Percentiles rank a stretch among this genome's conserved stretches.
These are phyloP conservation scores for Gobio gobio DNA, from an alignment of 2,113 vertebrate species.

Conservation along the genomic window DNA sequence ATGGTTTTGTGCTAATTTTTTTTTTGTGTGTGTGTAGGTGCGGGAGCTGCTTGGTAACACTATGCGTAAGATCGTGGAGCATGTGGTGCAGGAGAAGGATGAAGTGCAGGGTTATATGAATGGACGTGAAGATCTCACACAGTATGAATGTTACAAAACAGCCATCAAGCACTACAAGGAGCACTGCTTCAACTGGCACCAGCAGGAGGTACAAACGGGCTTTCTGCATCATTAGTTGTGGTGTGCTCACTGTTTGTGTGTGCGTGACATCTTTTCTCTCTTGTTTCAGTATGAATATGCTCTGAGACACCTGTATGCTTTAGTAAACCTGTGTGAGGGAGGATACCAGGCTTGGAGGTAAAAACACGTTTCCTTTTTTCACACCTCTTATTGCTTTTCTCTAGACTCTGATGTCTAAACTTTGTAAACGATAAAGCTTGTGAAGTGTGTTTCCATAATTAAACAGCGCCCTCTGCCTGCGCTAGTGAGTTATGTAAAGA, in stretches of 20 bases:
- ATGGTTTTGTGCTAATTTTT: not conserved
- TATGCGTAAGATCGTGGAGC: conserved; percentile 76
- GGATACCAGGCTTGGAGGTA: conserved; percentile 84
- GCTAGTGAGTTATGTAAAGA: not conserved
- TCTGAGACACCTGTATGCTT: conserved; percentile 86
- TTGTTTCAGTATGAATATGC: conserved; percentile 90
- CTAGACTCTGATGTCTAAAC: not conserved
- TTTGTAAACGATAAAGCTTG: not conserved
- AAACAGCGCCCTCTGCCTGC: not conserved
- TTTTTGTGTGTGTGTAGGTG: conserved; percentile 59
- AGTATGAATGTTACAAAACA: conserved; percentile 81
- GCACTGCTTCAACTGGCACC: conserved; percentile 94
- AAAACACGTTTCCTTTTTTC: not conserved
- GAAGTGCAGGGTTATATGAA: conserved; percentile 71
- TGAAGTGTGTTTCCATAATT: not conserved
- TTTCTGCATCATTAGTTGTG: not conserved
- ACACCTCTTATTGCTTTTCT: no score
- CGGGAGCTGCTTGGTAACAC: conserved; percentile 79
- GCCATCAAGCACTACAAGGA: conserved; percentile 81
- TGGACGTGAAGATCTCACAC: conserved; percentile 70
- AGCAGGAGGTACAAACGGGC: conserved; percentile 72
- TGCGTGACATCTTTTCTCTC: conserved; percentile 48
- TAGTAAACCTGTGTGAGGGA: conserved; percentile 90
- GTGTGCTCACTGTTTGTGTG: not conserved
- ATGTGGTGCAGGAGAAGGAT: conserved; percentile 68